Evolutionary conservation across 2,888 invertebrate genomes (phyloP).

Genomic region (Azorinus chamasolen): DNA sequence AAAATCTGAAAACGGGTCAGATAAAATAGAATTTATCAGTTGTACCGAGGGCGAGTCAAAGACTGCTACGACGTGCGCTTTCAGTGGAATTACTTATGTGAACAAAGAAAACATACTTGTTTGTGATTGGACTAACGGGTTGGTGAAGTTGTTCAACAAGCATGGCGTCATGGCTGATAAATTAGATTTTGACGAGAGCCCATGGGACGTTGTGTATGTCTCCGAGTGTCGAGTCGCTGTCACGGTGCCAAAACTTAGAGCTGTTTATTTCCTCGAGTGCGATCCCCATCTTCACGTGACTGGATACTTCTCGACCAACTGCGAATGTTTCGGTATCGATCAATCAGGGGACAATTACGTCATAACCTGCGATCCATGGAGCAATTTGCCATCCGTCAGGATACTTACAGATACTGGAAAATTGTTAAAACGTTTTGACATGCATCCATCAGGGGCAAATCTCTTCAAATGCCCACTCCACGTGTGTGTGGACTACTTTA

Average conservation of each 20-base stretch:
- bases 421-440: conserved; percentile 22
- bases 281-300: conserved; percentile 44
- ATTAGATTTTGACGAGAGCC: conserved; percentile 41
- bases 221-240: conserved; percentile 45
- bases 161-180: conserved; percentile 46
- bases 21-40: too few relatives aligned
- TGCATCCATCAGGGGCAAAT: conserved; percentile 20
- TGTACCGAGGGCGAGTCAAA: too few relatives aligned
- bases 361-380: conserved; percentile 59
- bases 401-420: conserved; percentile 40
- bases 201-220: conserved; percentile 51
- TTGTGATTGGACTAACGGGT: conserved; percentile 53
- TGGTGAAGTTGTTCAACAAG: conserved; percentile 49
- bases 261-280: conserved; percentile 54
- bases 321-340: conserved; percentile 60
- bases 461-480: conserved; percentile 59
- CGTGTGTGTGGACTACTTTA: conserved; percentile 51
- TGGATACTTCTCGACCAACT: conserved; percentile 30
- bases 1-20: background rate
- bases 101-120: conserved; percentile 42
- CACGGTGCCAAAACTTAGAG: conserved; percentile 49
- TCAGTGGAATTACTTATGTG: conserved; percentile 59
- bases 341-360: conserved; percentile 45
- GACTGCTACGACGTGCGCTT: conserved; percentile 13
- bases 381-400: conserved; percentile 41